Conservation (phyloP, 2,888 invertebrate species). For the Oscheius onirici region DNA sequence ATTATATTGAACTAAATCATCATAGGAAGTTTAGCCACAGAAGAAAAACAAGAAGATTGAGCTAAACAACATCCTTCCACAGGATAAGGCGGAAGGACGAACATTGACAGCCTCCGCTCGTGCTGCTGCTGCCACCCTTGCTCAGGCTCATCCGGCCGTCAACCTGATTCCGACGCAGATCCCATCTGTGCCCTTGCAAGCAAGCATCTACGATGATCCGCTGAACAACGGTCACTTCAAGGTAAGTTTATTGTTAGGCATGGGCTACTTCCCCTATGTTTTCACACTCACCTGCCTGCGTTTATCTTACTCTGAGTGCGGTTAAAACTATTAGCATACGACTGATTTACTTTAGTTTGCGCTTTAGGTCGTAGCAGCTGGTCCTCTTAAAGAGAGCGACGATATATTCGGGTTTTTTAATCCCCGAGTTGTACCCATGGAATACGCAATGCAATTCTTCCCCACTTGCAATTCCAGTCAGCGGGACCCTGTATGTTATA, state of each 20-base stretch:
- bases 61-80: background rate
- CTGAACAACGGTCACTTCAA: background rate
- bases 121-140: too few species aligned
- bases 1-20: background rate
- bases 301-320: slow-evolving; percentile 11
- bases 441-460: slow-evolving; percentile 40
- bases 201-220: too few species aligned
- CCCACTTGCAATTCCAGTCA: slow-evolving; percentile 3
- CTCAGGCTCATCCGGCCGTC: too few species aligned
- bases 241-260: slow-evolving; percentile 1
- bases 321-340: background rate
- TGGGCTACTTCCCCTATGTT: background rate
- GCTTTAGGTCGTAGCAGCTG: slow-evolving; percentile 24
- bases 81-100: too few species aligned
- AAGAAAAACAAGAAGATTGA: background rate
- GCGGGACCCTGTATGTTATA: slow-evolving; percentile 8
- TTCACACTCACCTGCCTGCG: background rate
- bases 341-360: background rate
- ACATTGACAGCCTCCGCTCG: too few species aligned
- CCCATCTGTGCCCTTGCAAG: too few species aligned
- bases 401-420: background rate
- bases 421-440: slow-evolving; percentile 37
- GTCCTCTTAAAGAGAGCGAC: slow-evolving; percentile 11
- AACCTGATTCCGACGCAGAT: background rate
- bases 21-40: background rate